These are phyloP conservation scores for Drosophila virilis DNA, from an alignment of 1,140 invertebrate genomes.

Conservation along the genomic window DNA sequence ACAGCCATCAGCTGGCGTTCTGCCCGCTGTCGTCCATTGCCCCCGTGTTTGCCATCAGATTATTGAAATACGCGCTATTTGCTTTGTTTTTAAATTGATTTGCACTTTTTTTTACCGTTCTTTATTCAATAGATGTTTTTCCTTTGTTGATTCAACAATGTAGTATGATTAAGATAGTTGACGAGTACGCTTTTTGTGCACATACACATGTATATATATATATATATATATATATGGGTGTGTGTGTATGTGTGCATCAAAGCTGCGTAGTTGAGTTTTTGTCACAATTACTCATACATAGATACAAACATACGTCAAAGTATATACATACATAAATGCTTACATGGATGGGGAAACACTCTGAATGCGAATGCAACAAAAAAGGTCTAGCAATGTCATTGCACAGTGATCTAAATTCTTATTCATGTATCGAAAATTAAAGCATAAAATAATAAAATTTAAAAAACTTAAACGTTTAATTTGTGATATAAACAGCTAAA, in stretches of 20 bases:
- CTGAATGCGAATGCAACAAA: slow-evolving; percentile 28
- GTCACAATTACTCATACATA: slow-evolving; percentile 30
- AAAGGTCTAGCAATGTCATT: slow-evolving; percentile 30
- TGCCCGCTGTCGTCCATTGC: slow-evolving; percentile 61
- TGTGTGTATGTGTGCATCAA: slow-evolving; percentile 6
- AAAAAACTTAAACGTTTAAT: background rate
- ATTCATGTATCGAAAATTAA: background rate
- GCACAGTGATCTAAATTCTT: slow-evolving; percentile 24
- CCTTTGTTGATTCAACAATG: slow-evolving; percentile 56
- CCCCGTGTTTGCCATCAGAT: slow-evolving; percentile 41
- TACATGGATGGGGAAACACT: slow-evolving; percentile 11
- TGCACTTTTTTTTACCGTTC: slow-evolving; percentile 32
- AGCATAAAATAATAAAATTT: background rate
- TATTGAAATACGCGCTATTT: slow-evolving; percentile 33
- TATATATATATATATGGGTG: background rate
- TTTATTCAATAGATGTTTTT: slow-evolving; percentile 38
- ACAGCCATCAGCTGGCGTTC: slow-evolving; percentile 57
- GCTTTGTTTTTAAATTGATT: slow-evolving; percentile 57
- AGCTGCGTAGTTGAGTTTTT: slow-evolving; percentile 18
- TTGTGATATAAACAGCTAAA: too few relatives aligned
- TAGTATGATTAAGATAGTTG: slow-evolving; percentile 26
- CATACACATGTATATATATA: background rate
- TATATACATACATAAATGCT: too few relatives aligned
- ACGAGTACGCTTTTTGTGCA: background rate
- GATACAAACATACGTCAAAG: background rate